These are phyloP conservation scores for Nephrotoma guestfalica DNA, from an alignment of 2,888 invertebrate species.

Conservation along the genomic window DNA sequence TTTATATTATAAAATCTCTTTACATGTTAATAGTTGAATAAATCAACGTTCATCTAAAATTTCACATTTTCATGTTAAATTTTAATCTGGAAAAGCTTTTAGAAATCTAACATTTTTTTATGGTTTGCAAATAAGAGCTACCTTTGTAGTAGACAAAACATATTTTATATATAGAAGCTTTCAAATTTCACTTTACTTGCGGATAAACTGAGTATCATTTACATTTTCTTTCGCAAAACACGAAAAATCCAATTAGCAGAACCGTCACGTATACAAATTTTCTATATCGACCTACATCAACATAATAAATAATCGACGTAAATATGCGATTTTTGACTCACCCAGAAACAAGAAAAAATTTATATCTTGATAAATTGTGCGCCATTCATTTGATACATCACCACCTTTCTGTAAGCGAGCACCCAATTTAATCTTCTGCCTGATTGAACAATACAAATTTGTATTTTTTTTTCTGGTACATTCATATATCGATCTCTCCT, in stretches of 20 bases:
- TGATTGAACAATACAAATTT: neutral
- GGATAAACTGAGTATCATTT: neutral
- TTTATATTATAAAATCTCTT: no score
- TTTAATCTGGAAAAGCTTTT: neutral
- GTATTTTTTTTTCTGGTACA: neutral
- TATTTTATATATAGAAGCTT: neutral
- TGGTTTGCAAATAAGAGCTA: neutral
- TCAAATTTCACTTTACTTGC: neutral
- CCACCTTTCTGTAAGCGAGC: neutral
- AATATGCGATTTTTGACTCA: neutral
- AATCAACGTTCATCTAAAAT: neutral
- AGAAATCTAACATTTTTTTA: neutral
- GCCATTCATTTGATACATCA: neutral
- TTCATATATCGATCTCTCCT: neutral
- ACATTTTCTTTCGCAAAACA: neutral
- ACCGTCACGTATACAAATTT: neutral
- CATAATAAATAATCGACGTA: neutral
- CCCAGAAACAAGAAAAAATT: neutral
- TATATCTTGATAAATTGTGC: neutral
- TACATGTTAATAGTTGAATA: no score
- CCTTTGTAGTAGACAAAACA: neutral
- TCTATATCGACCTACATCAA: neutral
- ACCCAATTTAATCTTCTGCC: neutral
- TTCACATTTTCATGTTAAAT: neutral
- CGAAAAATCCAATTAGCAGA: neutral